Conservation (phyloP, 2,888 invertebrate species). For the Pandemis heparana region DNA sequence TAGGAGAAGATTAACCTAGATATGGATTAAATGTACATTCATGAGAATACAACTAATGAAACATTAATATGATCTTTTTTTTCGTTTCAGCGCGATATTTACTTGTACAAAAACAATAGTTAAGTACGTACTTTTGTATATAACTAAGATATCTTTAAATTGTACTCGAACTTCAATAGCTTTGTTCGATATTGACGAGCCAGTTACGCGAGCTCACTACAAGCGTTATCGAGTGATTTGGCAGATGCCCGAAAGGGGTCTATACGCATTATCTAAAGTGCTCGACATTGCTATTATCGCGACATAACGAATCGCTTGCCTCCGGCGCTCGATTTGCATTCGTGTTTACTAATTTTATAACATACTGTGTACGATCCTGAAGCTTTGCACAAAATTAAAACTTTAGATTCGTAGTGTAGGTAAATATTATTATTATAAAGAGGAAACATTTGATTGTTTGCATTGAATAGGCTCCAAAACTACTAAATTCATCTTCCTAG, state of each 20-base stretch:
- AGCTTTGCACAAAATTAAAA: neutral
- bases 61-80: too few relatives aligned
- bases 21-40: neutral
- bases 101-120: neutral
- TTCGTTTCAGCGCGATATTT: neutral
- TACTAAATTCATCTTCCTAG: too few relatives aligned
- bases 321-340: slow-evolving; percentile 36
- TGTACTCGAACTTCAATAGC: neutral
- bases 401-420: neutral
- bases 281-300: slow-evolving; percentile 40
- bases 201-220: slow-evolving; percentile 13
- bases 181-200: slow-evolving; percentile 2
- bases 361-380: neutral
- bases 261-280: slow-evolving; percentile 39
- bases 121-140: neutral
- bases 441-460: too few relatives aligned
- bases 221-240: slow-evolving; percentile 40
- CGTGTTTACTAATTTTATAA: slow-evolving; percentile 34
- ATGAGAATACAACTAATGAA: neutral
- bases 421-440: too few relatives aligned
- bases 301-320: slow-evolving; percentile 39
- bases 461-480: too few relatives aligned
- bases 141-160: neutral
- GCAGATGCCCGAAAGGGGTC: slow-evolving; percentile 39
- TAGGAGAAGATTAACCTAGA: neutral